These are phyloP conservation scores for Hypercompe scribonia DNA, from an alignment of 2,888 invertebrate species.

Conservation along the genomic window DNA sequence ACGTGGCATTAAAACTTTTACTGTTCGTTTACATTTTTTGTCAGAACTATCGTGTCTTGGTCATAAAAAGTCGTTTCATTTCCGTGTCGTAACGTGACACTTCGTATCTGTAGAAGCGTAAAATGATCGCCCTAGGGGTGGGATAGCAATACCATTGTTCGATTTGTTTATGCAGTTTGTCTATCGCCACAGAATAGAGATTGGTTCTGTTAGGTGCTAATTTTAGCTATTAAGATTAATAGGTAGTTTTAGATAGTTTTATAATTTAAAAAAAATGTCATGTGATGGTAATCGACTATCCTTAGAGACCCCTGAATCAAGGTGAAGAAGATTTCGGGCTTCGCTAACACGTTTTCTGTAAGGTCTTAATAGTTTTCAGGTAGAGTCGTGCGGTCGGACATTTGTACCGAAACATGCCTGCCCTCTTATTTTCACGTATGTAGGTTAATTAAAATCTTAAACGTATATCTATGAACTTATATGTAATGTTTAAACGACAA, in stretches of 20 bases:
- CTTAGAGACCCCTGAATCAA: too few species aligned
- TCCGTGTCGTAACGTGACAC: constrained; percentile 15
- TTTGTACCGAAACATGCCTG: too few species aligned
- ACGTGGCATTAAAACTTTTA: background rate
- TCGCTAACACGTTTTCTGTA: too few species aligned
- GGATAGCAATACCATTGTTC: background rate
- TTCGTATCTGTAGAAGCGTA: background rate
- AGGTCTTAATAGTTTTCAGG: too few species aligned
- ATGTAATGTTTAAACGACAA: too few species aligned
- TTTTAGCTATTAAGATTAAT: background rate
- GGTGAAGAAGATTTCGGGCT: too few species aligned
- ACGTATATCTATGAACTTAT: too few species aligned
- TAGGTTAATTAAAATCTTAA: too few species aligned
- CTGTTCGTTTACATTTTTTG: constrained; percentile 4
- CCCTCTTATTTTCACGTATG: too few species aligned
- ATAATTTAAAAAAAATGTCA: too few species aligned
- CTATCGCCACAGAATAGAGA: background rate
- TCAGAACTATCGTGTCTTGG: background rate
- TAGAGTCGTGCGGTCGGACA: too few species aligned
- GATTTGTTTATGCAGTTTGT: background rate
- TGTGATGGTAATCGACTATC: too few species aligned
- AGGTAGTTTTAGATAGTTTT: background rate
- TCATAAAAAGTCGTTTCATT: background rate
- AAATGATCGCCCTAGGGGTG: background rate
- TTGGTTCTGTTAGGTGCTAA: background rate